Evolutionary conservation across 2,797 vertebrate species (phyloP).

Genomic region (Argentina silus): DNA sequence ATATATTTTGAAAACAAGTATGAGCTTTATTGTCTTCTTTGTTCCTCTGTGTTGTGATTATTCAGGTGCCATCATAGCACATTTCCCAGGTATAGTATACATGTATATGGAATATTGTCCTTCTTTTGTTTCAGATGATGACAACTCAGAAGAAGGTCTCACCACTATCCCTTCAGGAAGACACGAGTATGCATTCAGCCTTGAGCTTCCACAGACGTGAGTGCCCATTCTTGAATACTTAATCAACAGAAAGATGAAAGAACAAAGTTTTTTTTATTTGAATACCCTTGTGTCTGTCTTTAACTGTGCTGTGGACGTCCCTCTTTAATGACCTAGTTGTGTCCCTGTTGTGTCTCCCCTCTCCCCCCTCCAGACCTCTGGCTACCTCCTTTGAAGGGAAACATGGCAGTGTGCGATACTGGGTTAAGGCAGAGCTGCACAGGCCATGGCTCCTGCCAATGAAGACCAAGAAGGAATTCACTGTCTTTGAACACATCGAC

Average conservation of each 20-base stretch:
- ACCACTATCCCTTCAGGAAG: constrained; percentile 97
- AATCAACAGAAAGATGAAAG: not conserved
- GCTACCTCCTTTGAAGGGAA: constrained; percentile 99
- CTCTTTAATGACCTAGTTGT: not conserved
- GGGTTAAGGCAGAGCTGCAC: constrained; percentile 99
- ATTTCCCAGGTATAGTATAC: constrained; percentile 83
- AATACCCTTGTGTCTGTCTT: not conserved
- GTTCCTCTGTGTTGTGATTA: constrained; percentile 67
- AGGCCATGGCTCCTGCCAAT: constrained; percentile 98
- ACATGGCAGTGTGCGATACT: constrained; percentile 98
- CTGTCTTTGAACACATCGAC: constrained; percentile 99
- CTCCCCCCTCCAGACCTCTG: constrained; percentile 85
- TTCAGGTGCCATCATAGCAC: constrained; percentile 74
- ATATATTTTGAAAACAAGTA: too few species aligned
- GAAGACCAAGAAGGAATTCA: constrained; percentile 99
- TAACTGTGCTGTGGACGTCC: not conserved
- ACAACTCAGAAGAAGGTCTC: constrained; percentile 97
- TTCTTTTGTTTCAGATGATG: constrained; percentile 85
- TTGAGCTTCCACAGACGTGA: constrained; percentile 99
- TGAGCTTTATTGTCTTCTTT: constrained; percentile 67
- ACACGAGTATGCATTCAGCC: constrained; percentile 99
- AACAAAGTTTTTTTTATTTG: not conserved
- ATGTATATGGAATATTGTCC: constrained; percentile 84
- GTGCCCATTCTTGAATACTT: constrained; percentile 54
- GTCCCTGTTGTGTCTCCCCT: not conserved